Percentiles rank a stretch among this genome's conserved stretches.
phyloP scores from a whole-genome alignment of 1,140 invertebrate genomes.

The Subanguina moxae region DNA sequence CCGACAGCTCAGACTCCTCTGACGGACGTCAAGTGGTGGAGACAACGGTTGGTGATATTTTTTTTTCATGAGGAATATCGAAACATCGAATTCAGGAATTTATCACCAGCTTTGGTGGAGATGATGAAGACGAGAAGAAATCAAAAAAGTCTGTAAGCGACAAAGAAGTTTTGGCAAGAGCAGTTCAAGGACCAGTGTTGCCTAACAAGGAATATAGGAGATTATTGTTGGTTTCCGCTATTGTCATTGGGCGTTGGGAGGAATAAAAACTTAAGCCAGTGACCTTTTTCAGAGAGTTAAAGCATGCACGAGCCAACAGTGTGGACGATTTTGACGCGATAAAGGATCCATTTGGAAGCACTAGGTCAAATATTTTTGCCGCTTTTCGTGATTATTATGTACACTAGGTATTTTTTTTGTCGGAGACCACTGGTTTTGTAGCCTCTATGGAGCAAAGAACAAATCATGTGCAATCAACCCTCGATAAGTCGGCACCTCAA shows the following conservation, averaged over 20 bases:
- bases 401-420: too few species aligned
- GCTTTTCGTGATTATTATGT: too few species aligned
- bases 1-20: neutral
- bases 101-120: slow-evolving; percentile 52
- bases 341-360: too few species aligned
- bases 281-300: too few species aligned
- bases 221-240: slow-evolving; percentile 29
- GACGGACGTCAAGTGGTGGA: neutral
- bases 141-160: slow-evolving; percentile 16
- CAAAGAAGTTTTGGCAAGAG: slow-evolving; percentile 21
- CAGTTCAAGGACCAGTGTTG: slow-evolving; percentile 44
- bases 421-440: too few species aligned
- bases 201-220: slow-evolving; percentile 47
- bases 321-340: too few species aligned
- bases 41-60: neutral
- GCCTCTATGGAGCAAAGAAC: too few species aligned
- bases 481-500: too few species aligned
- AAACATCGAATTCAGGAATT: slow-evolving; percentile 44
- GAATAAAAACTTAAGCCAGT: too few species aligned
- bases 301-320: too few species aligned
- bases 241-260: neutral
- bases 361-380: too few species aligned
- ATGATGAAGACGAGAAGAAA: slow-evolving; percentile 13
- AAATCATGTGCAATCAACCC: too few species aligned
- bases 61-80: neutral